Base-by-base conservation (phyloP, 1,140 invertebrate species). In the Caenorhabditis brenneri region DNA sequence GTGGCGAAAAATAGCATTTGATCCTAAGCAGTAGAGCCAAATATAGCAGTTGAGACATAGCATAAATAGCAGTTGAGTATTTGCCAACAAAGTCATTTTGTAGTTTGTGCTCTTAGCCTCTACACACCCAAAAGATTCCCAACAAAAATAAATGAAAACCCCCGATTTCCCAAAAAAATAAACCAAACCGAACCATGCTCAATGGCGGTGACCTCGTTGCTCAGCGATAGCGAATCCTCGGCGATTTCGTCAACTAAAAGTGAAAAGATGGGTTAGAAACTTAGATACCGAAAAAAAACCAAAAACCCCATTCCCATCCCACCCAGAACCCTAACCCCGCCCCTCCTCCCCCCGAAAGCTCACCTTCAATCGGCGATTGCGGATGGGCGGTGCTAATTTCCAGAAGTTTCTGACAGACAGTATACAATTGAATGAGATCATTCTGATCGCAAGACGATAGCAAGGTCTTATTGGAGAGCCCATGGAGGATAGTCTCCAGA, bases 381-480 rank as follows among this genome's bases (percentile, higher is more conserved):
- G 65, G 65, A 74, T 74, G 65, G 1, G 65, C 36, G n/a, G 65
- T 74, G 5, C 19, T 46, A 19, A 89, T 86, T 79, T 89, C 85
- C 22, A 89, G 51, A 4, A 89, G 49, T 5, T 74, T 49, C n/a
- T 84, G 58, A 31, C 58, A 88, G 29, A 89, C 79, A 24, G 49
- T 80, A 12, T 90, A 65, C 7, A 89, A 19, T 5, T 84, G 79
- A 10, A 89, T 65, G 24, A 88, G 53, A 69, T 86, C 88, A 58
- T 86, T 80, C 24, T 84, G 24, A 15, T 81, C 83, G 27, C 89
- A 88, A 3, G 36, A 39, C 16, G n/a, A 36, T 79, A 51, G 84
- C 80, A 82, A 78, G 84, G 36, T 84, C 86, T 27, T 84, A 29
- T 79, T 85, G 24, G 24, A 39, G 6, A 39, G 85, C 74, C 15